Base-by-base conservation (phyloP, 53 echinoderm and acorn worm genomes). In the Crossaster papposus region DNA sequence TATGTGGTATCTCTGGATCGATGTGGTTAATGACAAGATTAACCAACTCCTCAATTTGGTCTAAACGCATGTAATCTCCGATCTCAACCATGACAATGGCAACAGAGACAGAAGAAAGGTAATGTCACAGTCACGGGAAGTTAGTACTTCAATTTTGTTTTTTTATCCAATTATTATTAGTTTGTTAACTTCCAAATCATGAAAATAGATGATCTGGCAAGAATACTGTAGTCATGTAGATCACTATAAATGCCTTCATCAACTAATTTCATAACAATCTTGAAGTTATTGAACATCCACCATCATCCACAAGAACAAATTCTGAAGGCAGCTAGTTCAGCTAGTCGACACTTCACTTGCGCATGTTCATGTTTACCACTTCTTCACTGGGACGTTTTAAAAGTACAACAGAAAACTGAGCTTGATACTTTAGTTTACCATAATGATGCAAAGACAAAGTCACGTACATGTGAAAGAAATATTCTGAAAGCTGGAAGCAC, bases 1-100 rank as follows among this genome's bases (percentile, higher is more conserved):
- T 75, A 70, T 96, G 96, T 11, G 94, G 92, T 17, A 94, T 83
- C 31, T 95, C 92, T n/a, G 95, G 96, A 85, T 95, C 95, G 32
- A 96, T 81, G 74, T 95, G 96, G 77, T 95, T 95, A 1, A 96
- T 94, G 44, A 96, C 90, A 74, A 96, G 90, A 62, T 94, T 95
- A 31, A 96, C 96, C 83, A 96, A 91, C 89, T 96, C 96, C 64
- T 96, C 92, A 71, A 96, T 96, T 80, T 95, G 91, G 88, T 96
- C 96, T 89, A 96, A 72, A 26, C 83, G 89, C n/a, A 83, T 87
- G 88, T 95, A 95, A 52, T 91, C 93, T 44, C 77, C 78, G 32
- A 81, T 82, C 29, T 95, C 93, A 72, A 95, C 95, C 95, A 95
- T 95, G 35, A 62, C 76, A 82, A 14, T 35, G 32, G 2, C 29